These are phyloP conservation scores for Gonatopus flavifemur DNA, from an alignment of 1,140 invertebrate species.

Conservation along the genomic window DNA sequence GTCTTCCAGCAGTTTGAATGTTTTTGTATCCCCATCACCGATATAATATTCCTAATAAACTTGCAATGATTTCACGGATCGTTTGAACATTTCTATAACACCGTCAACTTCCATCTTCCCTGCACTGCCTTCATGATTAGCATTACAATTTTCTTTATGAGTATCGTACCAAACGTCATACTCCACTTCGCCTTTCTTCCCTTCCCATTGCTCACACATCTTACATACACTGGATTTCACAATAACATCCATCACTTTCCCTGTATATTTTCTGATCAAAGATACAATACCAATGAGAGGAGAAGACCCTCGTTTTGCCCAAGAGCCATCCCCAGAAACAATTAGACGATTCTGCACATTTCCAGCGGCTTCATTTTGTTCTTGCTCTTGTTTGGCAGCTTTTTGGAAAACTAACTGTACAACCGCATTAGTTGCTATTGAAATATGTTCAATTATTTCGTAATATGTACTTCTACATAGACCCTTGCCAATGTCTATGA, in stretches of 20 bases:
- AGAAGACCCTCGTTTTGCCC: conserved; percentile 19
- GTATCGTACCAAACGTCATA: neutral
- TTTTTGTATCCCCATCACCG: conserved; percentile 25
- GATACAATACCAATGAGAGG: conserved; percentile 10
- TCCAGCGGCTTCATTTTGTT: too few species aligned
- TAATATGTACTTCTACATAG: too few species aligned
- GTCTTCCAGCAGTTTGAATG: conserved; percentile 13
- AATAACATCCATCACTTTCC: neutral
- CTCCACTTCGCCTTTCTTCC: neutral
- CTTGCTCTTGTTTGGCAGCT: too few species aligned
- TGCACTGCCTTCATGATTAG: conserved; percentile 17
- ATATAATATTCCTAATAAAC: conserved; percentile 4
- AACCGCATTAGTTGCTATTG: too few species aligned
- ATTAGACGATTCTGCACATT: conserved; percentile 11
- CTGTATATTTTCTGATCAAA: conserved; percentile 13
- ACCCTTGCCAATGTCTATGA: too few species aligned
- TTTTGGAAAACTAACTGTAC: too few species aligned
- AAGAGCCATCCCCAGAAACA: conserved; percentile 26
- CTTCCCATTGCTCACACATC: conserved; percentile 8
- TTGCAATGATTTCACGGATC: conserved; percentile 7
- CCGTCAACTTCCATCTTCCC: conserved; percentile 26
- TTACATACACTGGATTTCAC: conserved; percentile 15
- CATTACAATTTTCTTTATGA: neutral
- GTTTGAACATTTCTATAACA: conserved; percentile 18
- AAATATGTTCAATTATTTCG: too few species aligned